These are phyloP conservation scores for Lycocorax pyrrhopterus DNA, from an alignment of 2,113 vertebrate genomes.

Conservation along the genomic window DNA sequence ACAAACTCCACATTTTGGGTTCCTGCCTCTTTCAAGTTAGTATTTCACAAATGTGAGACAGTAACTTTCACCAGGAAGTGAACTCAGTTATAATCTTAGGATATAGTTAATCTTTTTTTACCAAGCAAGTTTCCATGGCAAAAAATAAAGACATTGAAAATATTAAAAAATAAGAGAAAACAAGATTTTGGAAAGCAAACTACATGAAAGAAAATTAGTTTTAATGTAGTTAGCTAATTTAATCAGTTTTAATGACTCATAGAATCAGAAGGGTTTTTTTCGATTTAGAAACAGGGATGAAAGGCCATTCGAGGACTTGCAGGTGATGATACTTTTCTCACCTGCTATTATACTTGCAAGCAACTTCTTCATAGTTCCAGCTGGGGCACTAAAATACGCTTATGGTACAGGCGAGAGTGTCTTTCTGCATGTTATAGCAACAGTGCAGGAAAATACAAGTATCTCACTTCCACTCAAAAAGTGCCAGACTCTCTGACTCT, in stretches of 20 bases:
- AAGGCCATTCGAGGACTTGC: background rate
- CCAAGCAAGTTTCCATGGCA: background rate
- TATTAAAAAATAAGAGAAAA: background rate
- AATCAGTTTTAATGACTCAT: background rate
- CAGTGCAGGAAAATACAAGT: background rate
- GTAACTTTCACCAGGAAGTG: background rate
- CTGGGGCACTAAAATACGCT: background rate
- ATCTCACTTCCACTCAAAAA: background rate
- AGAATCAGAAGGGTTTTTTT: background rate
- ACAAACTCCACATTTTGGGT: background rate
- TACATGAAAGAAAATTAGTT: background rate
- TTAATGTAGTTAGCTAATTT: background rate
- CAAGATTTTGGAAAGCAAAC: background rate
- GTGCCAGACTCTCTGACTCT: background rate
- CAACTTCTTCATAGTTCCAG: background rate
- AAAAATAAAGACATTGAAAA: background rate
- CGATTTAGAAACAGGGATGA: background rate
- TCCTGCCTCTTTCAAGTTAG: background rate
- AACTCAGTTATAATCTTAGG: background rate
- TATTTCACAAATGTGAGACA: background rate
- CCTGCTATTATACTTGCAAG: background rate
- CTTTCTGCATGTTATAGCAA: background rate
- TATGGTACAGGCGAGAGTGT: background rate
- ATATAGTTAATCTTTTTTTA: background rate
- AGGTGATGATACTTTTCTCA: background rate